Conservation (phyloP, 2,888 invertebrate genomes). For the Lasiommata megera region DNA sequence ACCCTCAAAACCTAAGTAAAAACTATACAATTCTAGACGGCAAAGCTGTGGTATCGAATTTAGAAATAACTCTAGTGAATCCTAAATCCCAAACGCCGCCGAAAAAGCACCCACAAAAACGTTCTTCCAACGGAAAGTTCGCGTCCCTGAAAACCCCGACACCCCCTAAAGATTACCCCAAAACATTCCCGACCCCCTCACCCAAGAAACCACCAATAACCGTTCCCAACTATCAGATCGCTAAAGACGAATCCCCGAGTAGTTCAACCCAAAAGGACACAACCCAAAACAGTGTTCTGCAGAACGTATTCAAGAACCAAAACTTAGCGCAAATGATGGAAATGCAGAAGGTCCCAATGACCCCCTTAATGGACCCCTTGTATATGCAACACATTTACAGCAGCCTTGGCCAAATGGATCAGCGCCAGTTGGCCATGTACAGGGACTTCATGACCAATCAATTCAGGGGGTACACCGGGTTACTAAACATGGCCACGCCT, state of each 20-base stretch:
- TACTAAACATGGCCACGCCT: constrained; percentile 64
- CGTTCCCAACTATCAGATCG: constrained; percentile 64
- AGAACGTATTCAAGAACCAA: constrained; percentile 38
- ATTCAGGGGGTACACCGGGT: constrained; percentile 56
- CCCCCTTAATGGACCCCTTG: constrained; percentile 59
- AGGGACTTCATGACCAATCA: constrained; percentile 67
- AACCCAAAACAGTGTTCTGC: constrained; percentile 23
- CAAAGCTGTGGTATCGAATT: constrained; percentile 79
- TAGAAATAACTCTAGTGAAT: constrained; percentile 87
- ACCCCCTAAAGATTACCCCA: constrained; percentile 58
- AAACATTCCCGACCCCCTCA: constrained; percentile 39
- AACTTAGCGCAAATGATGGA: constrained; percentile 45
- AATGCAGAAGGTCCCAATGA: constrained; percentile 48
- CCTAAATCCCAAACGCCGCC: constrained; percentile 61
- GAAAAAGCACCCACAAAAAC: constrained; percentile 65
- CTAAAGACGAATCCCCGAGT: constrained; percentile 53
- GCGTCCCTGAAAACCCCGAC: constrained; percentile 70
- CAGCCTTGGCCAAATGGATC: constrained; percentile 65
- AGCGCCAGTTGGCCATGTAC: constrained; percentile 65
- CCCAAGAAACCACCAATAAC: constrained; percentile 51
- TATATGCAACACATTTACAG: constrained; percentile 68
- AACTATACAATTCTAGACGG: constrained; percentile 68
- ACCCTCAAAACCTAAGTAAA: constrained; percentile 71
- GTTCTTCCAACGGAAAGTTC: constrained; percentile 80
- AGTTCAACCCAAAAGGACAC: constrained; percentile 45